phyloP scores from a whole-genome alignment of 1,140 invertebrate species.

The Aporrectodea caliginosa region DNA sequence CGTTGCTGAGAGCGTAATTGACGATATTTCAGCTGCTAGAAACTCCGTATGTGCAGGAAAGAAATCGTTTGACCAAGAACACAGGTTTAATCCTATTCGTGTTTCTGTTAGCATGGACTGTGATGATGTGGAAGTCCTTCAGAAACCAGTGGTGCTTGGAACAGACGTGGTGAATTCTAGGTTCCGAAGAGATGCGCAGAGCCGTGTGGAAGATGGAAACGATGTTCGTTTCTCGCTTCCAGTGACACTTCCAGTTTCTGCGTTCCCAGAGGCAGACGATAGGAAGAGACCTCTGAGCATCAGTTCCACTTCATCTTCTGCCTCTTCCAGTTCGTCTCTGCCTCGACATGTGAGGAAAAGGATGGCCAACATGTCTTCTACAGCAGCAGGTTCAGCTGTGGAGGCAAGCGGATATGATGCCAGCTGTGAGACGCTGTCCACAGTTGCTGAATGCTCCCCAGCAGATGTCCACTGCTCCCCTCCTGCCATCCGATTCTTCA shows the following conservation, averaged over 20 bases:
- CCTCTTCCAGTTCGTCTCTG: slow-evolving; percentile 62
- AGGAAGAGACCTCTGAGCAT: slow-evolving; percentile 68
- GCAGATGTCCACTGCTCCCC: neutral
- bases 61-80: no score
- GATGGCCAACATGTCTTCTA: neutral
- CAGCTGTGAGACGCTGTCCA: neutral
- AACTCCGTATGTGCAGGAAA: no score
- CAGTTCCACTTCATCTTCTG: slow-evolving; percentile 76
- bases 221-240: neutral
- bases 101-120: neutral
- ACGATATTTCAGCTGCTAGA: no score
- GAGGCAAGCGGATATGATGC: neutral
- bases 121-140: neutral
- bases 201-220: neutral
- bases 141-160: neutral
- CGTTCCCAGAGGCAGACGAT: slow-evolving; percentile 26
- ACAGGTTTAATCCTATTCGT: no score
- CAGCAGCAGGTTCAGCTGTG: neutral
- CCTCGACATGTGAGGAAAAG: slow-evolving; percentile 41
- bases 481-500: neutral
- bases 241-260: neutral
- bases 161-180: neutral
- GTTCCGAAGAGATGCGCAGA: neutral
- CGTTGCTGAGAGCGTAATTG: no score
- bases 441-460: neutral